A percentile compares a stretch with the other conserved stretches of the same genome.
These are phyloP conservation scores for Alauda arvensis DNA, from an alignment of 2,797 vertebrate genomes.

Conservation along the genomic window DNA sequence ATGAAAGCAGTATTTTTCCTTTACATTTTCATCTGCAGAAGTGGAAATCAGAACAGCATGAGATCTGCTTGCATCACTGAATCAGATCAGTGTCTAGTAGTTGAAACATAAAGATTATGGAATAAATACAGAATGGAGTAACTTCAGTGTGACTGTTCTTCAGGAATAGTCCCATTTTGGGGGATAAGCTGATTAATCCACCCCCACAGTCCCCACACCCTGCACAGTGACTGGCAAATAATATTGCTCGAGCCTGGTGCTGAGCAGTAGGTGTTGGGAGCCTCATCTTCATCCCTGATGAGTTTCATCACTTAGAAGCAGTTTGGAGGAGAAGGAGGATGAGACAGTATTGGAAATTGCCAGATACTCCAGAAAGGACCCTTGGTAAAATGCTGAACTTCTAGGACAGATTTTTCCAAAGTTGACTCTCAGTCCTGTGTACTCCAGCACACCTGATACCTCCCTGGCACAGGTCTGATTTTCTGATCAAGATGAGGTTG, in stretches of 20 bases:
- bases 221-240: background rate
- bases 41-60: background rate
- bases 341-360: background rate
- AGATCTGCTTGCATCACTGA: background rate
- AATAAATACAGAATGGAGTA: background rate
- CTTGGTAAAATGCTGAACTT: background rate
- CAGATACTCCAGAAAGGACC: background rate
- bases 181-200: background rate
- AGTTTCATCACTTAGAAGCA: background rate
- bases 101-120: background rate
- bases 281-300: background rate
- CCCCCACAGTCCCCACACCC: background rate
- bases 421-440: background rate
- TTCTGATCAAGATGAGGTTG: background rate
- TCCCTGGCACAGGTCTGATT: background rate
- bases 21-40: background rate
- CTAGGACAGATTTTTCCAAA: background rate
- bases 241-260: background rate
- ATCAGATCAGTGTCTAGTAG: background rate
- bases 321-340: background rate
- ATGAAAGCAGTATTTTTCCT: conserved; percentile 33
- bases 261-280: background rate
- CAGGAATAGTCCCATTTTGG: background rate
- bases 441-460: background rate
- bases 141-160: background rate